Base-by-base conservation (phyloP, 2,888 invertebrate species). In the Hemithea aestivaria region DNA sequence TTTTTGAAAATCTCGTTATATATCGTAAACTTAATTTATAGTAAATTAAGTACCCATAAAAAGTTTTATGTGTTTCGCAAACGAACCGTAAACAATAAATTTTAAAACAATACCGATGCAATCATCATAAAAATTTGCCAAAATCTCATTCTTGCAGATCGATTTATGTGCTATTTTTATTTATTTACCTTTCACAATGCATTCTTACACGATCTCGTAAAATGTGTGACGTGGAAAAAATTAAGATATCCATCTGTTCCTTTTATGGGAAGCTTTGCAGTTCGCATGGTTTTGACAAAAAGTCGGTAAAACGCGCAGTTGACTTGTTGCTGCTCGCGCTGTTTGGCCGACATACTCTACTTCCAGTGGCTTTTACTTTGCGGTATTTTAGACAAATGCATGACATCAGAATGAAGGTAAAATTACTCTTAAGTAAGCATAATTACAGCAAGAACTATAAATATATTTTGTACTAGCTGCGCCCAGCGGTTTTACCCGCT, bases 311-410 rank as follows among this genome's bases (percentile, higher is more conserved):
- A 20, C 21, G 40, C 28, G 35, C 10, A 23, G 26, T 29, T n/a
- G 43, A 25, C 39, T 16, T 16, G 16, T 4, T 5, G 16, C 16
- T n/a, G 16, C 16, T 16, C n/a, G 16, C 16, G 16, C 16, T 16
- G 16, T 16, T 16, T 16, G 16, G 16, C 16, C 35, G 43, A 40
- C 40, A 40, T 35, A 53, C 39, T 45, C 49, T 21, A 48, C 36
- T 45, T 33, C 35, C 41, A 30, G 27, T 49, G 44, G 48, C 52
- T 57, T 53, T 58, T 60, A 61, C 53, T 59, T 45, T 46, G 43
- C 40, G 38, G 36, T 50, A 47, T 47, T 48, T 16, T 16, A 16
- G 16, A 16, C 16, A 16, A 16, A 16, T 16, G 16, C 16, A 5
- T 5, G 16, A 16, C 16, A 16, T 16, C 3, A 16, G 16, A 16